Base-by-base conservation (phyloP, 2,888 invertebrate genomes). In the Cyclophora punctaria region DNA sequence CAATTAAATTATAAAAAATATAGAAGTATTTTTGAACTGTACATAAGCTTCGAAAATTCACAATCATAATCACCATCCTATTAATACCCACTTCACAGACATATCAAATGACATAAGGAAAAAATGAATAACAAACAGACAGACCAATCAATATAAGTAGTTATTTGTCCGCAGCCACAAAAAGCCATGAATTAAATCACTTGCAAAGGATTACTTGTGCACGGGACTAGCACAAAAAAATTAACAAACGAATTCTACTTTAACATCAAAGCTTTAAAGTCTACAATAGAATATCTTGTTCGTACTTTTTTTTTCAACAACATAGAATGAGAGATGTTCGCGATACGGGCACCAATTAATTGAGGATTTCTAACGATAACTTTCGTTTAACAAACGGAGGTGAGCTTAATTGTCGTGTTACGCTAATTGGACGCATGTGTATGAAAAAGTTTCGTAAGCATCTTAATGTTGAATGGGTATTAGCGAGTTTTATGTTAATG, bases 361-460 rank as follows among this genome's bases (percentile, higher is more conserved):
- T 40, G 50, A 48, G 63, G 63, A 63, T 63, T 58, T 59, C 41
- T 46, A 46, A 44, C 48, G 50, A 51, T 47, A 56, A 59, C 54
- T 51, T 49, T 50, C 55, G 44, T 57, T 58, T 56, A 56, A 56
- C 46, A 51, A 56, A 52, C 52, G 44, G 33, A 46, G 37, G 37
- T 37, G 37, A 37, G 37, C 37, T 37, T 4, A 5, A 37, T 37
- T 37, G 37, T 37, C 37, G 37, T 20, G 37, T 37, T 37, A 20
- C 20, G 37, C 37, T 37, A 37, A 37, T 37, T 37, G 37, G 37
- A 5, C 5, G 37, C 37, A 37, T 37, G 37, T 5, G 20, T 20
- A 20, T 20, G 20, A 20, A 20, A 20, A 20, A 20, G 20, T 20
- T 20, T 2, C 20, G 20, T 20, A 20, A 20, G 20, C 20, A 20